phyloP scores from a whole-genome alignment of 2,888 invertebrate species.

The Augiades crinisus region DNA sequence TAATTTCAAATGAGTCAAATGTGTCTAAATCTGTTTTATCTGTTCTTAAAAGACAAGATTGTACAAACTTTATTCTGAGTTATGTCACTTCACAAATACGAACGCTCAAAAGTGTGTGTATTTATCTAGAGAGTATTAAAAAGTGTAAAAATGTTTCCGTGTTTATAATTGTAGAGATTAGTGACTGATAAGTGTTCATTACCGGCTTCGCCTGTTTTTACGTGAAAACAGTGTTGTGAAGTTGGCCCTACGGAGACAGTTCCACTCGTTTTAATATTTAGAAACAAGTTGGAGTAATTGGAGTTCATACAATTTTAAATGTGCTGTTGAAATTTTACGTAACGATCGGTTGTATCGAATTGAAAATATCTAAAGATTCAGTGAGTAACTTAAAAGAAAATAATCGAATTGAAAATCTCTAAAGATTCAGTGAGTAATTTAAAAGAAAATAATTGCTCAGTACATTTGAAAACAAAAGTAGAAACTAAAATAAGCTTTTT shows the following conservation, averaged over 20 bases:
- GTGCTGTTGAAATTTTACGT: neutral
- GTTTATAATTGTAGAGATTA: neutral
- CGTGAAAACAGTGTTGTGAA: slow-evolving; percentile 14
- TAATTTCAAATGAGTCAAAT: neutral
- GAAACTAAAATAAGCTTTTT: neutral
- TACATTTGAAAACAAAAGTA: too few relatives aligned
- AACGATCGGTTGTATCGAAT: neutral
- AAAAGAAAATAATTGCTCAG: neutral
- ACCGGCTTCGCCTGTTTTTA: slow-evolving; percentile 14
- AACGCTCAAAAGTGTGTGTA: slow-evolving; percentile 1
- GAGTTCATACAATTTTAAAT: too few relatives aligned
- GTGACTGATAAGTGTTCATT: neutral
- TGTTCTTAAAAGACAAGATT: slow-evolving; percentile 11
- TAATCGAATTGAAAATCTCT: too few relatives aligned
- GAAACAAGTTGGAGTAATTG: slow-evolving; percentile 6
- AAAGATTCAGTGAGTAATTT: neutral
- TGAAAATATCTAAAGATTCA: too few relatives aligned
- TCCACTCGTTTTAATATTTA: slow-evolving; percentile 12
- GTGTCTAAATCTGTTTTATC: slow-evolving; percentile 10
- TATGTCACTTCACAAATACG: slow-evolving; percentile 11
- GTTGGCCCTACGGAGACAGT: neutral
- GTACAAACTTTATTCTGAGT: neutral
- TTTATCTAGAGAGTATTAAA: neutral
- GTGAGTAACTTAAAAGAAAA: too few relatives aligned
- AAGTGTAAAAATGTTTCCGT: neutral